Base-by-base conservation (phyloP, 2,113 vertebrate species). In the Calidris pygmaea region DNA sequence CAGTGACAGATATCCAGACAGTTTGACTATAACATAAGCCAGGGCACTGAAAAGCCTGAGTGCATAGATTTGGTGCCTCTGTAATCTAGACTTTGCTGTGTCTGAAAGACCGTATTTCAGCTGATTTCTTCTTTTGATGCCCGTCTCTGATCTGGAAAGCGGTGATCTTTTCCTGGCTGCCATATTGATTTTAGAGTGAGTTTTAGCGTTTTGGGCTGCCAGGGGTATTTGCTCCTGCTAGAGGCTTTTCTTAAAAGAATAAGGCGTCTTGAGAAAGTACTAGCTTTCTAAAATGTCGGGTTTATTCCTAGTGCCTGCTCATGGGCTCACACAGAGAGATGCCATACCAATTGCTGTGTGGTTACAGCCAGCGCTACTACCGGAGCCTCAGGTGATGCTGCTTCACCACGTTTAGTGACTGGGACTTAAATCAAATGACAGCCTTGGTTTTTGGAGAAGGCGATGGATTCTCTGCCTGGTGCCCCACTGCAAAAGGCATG, bases 1-100 rank as follows among this genome's bases (percentile, higher is more conserved):
- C 11, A 3, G 0, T 4, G 85, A 24, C 0, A 15, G 32, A 27
- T 23, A 14, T 1, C 43, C 37, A 39, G 45, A 5, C 5, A 50
- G 63, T 2, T 39, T 15, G 85, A 21, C 0, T 27, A 9, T 1
- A 50, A 1, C 14, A 10, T 1, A 27, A 56, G 35, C 2, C 53
- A 23, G 50, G 4, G 32, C 14, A 1, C 19, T 50, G 74, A 23
- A 3, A 43, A 73, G 43, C 43, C 66, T 18, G 53, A 55, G 65
- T 3, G n/a, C 41, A 27, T 22, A 27, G 55, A 14, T 20, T 8
- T 24, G 30, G 59, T 63, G 82, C 30, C 35, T 62, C 75, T 60
- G 45, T 48, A 53, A 58, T 29, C 43, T 11, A 3, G 6, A 1
- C 63, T 72, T 18, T 6, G 50, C 88, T 53, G 71, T 6, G 29